Evolutionary conservation across 2,888 invertebrate genomes (phyloP).

Genomic region (Acanthacorydalis orientalis): DNA sequence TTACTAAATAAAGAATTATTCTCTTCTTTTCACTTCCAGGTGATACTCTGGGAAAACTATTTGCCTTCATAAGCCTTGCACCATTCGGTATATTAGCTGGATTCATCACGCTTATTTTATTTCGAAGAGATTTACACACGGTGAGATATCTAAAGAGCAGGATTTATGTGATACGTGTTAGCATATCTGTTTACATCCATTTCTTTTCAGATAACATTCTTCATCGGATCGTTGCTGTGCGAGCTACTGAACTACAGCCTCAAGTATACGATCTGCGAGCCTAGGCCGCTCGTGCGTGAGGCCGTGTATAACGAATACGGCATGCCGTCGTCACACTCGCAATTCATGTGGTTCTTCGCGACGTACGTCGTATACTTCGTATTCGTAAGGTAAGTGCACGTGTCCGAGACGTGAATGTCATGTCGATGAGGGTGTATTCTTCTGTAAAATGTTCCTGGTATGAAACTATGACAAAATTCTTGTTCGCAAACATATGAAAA

Average conservation of each 20-base stretch:
- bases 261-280: conserved; percentile 67
- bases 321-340: conserved; percentile 86
- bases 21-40: conserved; percentile 38
- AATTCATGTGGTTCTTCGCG: conserved; percentile 84
- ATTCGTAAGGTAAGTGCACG: conserved; percentile 62
- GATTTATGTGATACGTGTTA: neutral
- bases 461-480: too few species aligned
- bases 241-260: conserved; percentile 62
- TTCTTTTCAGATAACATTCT: conserved; percentile 62
- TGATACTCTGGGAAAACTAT: conserved; percentile 62
- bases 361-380: conserved; percentile 72
- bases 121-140: conserved; percentile 81
- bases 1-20: conserved; percentile 5
- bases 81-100: conserved; percentile 73
- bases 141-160: conserved; percentile 35
- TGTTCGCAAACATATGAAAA: too few species aligned
- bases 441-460: too few species aligned
- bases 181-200: neutral
- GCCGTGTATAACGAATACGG: conserved; percentile 60
- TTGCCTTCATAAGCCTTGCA: conserved; percentile 66
- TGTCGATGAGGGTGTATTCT: too few species aligned
- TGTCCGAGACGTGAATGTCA: too few species aligned
- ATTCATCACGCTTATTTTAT: conserved; percentile 68
- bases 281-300: conserved; percentile 53
- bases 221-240: conserved; percentile 59